Evolutionary conservation across 2,797 vertebrate genomes (phyloP), one percentile per base, ranked within the genome.

Genomic region (Dromococcyx pavoninus): DNA sequence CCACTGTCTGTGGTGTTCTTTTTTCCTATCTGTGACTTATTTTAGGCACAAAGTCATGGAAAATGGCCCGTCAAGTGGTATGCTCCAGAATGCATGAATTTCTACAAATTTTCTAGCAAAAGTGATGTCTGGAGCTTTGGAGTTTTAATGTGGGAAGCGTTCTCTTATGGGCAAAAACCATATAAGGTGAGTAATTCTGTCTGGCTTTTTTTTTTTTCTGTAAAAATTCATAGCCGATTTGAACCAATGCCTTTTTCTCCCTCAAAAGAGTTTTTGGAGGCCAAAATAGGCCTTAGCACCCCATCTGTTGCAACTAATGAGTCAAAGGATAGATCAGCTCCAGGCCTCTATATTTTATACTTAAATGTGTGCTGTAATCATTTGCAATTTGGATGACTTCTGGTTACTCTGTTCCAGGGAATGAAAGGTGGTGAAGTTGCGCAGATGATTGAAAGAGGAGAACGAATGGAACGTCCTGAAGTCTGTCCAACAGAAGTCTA

Each of bases 31-130:
- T 88, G 3, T 27, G 37, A 76, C 12, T 27, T 62, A 30, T 39
- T 97, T 37, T 97, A 99, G 99, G 99, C 99, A 48, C 99, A 99
- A 96, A 98, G 97, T 92, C 98, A 98, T 19, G 99, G 99, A 46
- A 99, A 99, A 96, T 99, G 99, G 99, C 99, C 99, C 1, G 98
- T 99, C 60, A 99, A 99, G 89, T 99, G 99, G 99, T 99, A 99
- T 5, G 99, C 99, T 16, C 99, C 99, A 0, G 99, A 99, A 96
- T 99, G 99, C 67, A 99, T 99, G 88, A 99, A 99, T 97, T 99
- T 98, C 98, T 98, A 98, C 88, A 99, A 98, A 94, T 99, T 99
- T 97, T 99, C 99, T 64, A 99, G 98, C 92, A 99, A 99, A 97
- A 99, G 99, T 71, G 99, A 99, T 15, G 99, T 99, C 79, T 99